Evolutionary conservation across 2,888 invertebrate genomes (phyloP).

Genomic region (Lacanobia wlatinum): DNA sequence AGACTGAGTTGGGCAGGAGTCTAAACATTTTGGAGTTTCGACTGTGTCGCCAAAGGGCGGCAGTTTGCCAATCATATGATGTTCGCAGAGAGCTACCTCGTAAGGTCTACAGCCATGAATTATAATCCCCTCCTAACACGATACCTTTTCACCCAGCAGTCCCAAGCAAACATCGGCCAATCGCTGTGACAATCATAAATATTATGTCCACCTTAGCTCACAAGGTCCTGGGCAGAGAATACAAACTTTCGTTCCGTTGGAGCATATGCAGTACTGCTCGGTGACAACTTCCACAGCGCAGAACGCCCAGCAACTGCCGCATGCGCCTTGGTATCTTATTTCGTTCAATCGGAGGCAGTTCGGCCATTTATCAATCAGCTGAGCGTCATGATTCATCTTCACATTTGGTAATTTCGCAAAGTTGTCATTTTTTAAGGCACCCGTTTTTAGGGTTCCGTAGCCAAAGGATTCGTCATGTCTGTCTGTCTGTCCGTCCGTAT

Average conservation of each 20-base stretch:
- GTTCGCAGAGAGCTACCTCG: conserved; percentile 21
- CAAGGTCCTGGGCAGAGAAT: conserved; percentile 34
- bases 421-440: no score
- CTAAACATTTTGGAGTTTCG: neutral
- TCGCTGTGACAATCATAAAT: accelerated
- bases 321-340: conserved; percentile 41
- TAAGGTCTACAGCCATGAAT: conserved; percentile 37
- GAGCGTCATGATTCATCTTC: neutral
- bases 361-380: conserved; percentile 42
- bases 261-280: conserved; percentile 38
- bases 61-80: conserved; percentile 11
- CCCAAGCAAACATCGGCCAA: accelerated
- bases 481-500: no score
- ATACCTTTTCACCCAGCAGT: conserved; percentile 29
- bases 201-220: neutral
- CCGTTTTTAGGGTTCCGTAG: no score
- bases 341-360: conserved; percentile 32
- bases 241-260: conserved; percentile 18
- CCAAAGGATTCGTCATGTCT: no score
- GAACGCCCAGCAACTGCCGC: conserved; percentile 42
- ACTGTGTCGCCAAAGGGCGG: neutral
- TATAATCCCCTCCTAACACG: conserved; percentile 40
- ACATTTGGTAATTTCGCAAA: no score
- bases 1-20: neutral
- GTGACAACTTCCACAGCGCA: conserved; percentile 37